Base-by-base conservation (phyloP, 92 coral and sea anemone species). In the Diadumene lineata region DNA sequence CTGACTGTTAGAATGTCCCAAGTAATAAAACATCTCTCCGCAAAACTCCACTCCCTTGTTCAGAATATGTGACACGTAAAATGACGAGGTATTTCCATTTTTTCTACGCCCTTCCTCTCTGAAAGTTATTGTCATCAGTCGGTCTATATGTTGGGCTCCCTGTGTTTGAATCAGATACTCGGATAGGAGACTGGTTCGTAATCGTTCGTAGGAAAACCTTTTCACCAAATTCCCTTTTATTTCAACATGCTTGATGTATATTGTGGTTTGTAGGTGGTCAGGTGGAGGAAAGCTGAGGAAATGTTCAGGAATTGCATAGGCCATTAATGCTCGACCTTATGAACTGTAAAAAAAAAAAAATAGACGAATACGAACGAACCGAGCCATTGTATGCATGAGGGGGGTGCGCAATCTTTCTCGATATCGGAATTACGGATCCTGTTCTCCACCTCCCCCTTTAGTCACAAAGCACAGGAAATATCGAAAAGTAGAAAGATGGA, bases 1-100 rank as follows among this genome's bases (percentile, higher is more conserved):
- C 57, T 92, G 94, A 73, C 90, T 83, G 65, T 84, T 85, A 11
- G 92, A 89, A 50, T 89, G 88, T n/a, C 92, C 96, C 34, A 92
- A 84, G 46, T 83, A 92, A 50, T 62, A 48, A 70, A 80, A 89
- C 44, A 66, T 33, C 21, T 68, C 72, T 7, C 62, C 73, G 25
- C 84, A 58, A 70, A 70, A 72, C 34, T 48, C 64, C 4, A 89
- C 57, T 19, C 82, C 86, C 43, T 69, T 68, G 11, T 34, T 60
- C 70, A 89, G 57, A 22, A 85, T 44, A 11, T 64, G 60, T 16
- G 58, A 66, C 21, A 67, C 62, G 57, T 64, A 34, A 23, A 57
- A 27, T 0, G 13, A 6, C 48, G 48, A 13, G 6, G 13, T 13
- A 6, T 34, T 33, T 29, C 21, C 66, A 32, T 65, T 66, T n/a